Conservation (phyloP, 2,888 invertebrate genomes). For the Mesochorus sp. region DNA sequence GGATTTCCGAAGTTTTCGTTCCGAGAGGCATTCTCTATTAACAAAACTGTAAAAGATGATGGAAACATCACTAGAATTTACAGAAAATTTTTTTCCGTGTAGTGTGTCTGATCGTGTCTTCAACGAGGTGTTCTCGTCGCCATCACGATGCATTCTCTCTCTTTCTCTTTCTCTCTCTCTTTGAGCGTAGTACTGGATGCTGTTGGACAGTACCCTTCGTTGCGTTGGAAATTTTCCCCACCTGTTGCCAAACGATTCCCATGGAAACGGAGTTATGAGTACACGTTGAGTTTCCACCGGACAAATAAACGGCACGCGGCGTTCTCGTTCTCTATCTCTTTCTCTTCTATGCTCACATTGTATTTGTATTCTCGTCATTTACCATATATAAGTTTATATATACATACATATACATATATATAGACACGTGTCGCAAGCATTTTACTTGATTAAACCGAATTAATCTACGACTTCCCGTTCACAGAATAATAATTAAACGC, state of each 20-base stretch:
- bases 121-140: conserved; percentile 29
- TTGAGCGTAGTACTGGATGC: not conserved
- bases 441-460: conserved; percentile 53
- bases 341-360: not conserved
- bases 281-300: conserved; percentile 53
- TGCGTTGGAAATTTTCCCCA: conserved; percentile 78
- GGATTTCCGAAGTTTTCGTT: no score
- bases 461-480: conserved; percentile 27
- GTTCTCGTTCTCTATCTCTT: conserved; percentile 3
- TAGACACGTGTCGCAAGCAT: conserved; percentile 5
- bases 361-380: conserved; percentile 1
- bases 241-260: conserved; percentile 81
- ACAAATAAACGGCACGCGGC: conserved; percentile 63
- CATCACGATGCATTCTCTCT: conserved; percentile 27
- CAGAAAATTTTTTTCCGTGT: no score
- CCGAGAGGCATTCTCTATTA: no score
- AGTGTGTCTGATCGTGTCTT: conserved; percentile 47
- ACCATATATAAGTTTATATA: not conserved
- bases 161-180: conserved; percentile 4
- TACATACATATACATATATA: no score
- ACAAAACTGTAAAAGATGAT: conserved; percentile 36
- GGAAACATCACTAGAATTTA: conserved; percentile 56
- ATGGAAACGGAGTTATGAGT: conserved; percentile 79
- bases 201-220: conserved; percentile 41
- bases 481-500: conserved; percentile 38